Base-by-base conservation (phyloP, 2,797 vertebrate genomes). In the Nannoperca obscura region DNA sequence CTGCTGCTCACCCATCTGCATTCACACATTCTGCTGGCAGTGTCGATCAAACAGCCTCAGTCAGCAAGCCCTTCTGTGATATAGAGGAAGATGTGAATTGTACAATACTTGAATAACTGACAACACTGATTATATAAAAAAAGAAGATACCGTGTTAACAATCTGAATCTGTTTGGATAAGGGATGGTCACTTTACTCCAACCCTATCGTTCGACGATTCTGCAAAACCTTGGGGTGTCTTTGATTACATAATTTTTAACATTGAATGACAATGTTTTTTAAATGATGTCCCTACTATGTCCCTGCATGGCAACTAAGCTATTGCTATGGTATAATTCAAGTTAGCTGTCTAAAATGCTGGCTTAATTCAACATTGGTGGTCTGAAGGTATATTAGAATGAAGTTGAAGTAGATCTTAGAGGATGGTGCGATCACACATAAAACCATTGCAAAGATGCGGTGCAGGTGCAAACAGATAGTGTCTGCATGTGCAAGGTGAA, bases 1-100 rank as follows among this genome's bases (percentile, higher is more conserved):
- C 13, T 3, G 5, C 19, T 22, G 14, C 50, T 64, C 74, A 50
- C 10, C 65, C 44, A 40, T 68, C 62, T 65, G 53, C 64, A 44
- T 59, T 76, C 65, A 79, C 57, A 53, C 72, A n/a, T 64, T 70
- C 49, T 70, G 27, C 59, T 66, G 73, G 24, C 69, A 64, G 38
- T 10, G 67, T 66, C 66, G 61, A 47, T 72, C 71, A 59, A 10
- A 44, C 44, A 15, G 5, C 38, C 38, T 46, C 46, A 65, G 36
- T 65, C 67, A 71, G 52, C 13, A 24, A 22, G 53, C 53, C 49
- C 63, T 47, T 42, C 55, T 64, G 52, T 34, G 58, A 42, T 30
- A 9, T 47, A 65, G 20, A 42, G 17, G 57, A 62, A 13, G 64
- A 42, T 52, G 34, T 27, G 27, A 58, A 36, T 15, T 66, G 38